phyloP scores from a whole-genome alignment of 2,888 invertebrate species.

The Phaonia tiefii region DNA sequence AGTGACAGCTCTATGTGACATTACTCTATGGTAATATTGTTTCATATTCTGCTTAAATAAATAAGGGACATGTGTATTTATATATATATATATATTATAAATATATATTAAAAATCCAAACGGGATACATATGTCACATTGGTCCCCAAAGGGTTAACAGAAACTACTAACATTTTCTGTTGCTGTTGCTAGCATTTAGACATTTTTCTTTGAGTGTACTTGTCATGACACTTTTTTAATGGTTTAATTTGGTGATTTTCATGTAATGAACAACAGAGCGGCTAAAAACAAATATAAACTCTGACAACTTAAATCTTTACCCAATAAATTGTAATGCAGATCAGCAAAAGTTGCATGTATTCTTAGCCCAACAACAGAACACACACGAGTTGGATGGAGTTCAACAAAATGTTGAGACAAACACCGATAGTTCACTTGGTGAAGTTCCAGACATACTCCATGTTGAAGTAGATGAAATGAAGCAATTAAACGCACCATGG shows the following conservation, averaged over 20 bases:
- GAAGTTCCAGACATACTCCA: slow-evolving; percentile 48
- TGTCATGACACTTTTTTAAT: slow-evolving; percentile 27
- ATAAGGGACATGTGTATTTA: too few relatives aligned
- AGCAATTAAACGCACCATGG: slow-evolving; percentile 63
- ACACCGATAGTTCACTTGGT: slow-evolving; percentile 39
- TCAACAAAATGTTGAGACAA: background rate
- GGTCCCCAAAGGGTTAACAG: too few relatives aligned
- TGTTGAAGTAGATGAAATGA: slow-evolving; percentile 36
- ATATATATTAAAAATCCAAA: too few relatives aligned
- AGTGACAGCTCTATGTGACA: too few relatives aligned
- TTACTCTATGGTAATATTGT: too few relatives aligned
- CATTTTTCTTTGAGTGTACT: slow-evolving; percentile 22
- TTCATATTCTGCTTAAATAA: too few relatives aligned
- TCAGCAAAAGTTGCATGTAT: slow-evolving; percentile 50
- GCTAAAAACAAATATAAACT: background rate
- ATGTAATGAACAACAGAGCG: slow-evolving; percentile 18
- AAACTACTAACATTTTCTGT: too few relatives aligned
- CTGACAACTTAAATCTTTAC: slow-evolving; percentile 57
- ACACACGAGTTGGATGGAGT: slow-evolving; percentile 17
- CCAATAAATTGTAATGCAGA: slow-evolving; percentile 55
- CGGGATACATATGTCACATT: too few relatives aligned
- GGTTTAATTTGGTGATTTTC: slow-evolving; percentile 47
- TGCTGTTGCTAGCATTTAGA: too few relatives aligned
- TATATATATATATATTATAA: too few relatives aligned
- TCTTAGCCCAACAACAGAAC: slow-evolving; percentile 1